Base-by-base conservation (phyloP, 92 coral and sea anemone species). In the Actinostola sp. region DNA sequence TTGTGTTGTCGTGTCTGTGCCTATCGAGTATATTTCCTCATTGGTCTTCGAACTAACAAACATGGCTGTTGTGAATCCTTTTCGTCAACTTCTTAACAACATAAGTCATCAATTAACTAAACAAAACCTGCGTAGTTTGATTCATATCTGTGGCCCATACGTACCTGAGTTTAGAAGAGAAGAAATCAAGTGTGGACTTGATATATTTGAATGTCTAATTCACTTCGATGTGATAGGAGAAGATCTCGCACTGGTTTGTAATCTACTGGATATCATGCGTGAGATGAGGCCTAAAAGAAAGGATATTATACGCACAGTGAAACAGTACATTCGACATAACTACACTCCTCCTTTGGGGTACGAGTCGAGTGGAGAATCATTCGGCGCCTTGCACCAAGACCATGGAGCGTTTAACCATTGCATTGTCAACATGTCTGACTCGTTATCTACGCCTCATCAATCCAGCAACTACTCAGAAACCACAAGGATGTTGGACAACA, bases 31-130 rank as follows among this genome's bases (percentile, higher is more conserved):
- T n/a, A n/a, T n/a, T 20, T 48, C 54, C 54, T 48, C 24, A 21
- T 15, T n/a, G n/a, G n/a, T n/a, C n/a, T n/a, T n/a, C n/a, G n/a
- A n/a, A n/a, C n/a, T n/a, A n/a, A 29, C 38, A 27, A 33, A 38
- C 30, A 62, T 64, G 24, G 8, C 72, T 0, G 38, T 66, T 0
- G 54, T 94, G 49, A 86, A 63, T 73, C 92, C 90, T 0, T 94
- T 91, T 59, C 76, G 79, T 1, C 49, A 63, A 42, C 86, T 94
- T 39, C 63, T 94, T 46, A 94, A 84, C 75, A 82, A 89, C 23
- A 87, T 94, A 49, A 91, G 92, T 81, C 54, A 82, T 50, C 86
- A 92, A 23, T 63, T 94, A 42, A 73, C 41, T 8, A 72, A 75
- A 15, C 42, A 71, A 9, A 83, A 94, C 65, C 71, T 94, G 9